Evolutionary conservation across 2,888 invertebrate genomes (phyloP), one percentile per base, ranked within the genome.

Genomic region (Polylopha cassiicola): DNA sequence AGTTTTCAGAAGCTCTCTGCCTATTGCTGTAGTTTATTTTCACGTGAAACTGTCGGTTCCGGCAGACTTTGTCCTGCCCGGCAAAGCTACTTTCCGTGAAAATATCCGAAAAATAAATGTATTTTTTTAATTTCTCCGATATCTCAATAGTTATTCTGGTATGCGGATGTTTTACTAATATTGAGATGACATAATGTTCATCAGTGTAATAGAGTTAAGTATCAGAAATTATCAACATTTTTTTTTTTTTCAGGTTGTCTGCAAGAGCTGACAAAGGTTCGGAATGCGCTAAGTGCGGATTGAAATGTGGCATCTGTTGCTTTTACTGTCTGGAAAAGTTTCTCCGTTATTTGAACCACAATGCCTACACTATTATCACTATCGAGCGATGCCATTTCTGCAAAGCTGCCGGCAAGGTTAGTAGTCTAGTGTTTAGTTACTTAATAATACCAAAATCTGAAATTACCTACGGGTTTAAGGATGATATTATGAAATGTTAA

Each of bases 291-390:
- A 88, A 90, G 42, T 94, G 93, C 62, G 88, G 91, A 24, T 78
- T 92, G 6, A 92, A 91, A 62, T 91, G 92, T 58, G 97, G 97
- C 57, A 92, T 94, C 50, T 97, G 97, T 61, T 96, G 97, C 59
- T 93, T 97, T 61, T 95, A 93, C 73, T 92, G 95, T 60, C 87
- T 98, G 50, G 98, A 98, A 69, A 95, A 93, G 67, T 96, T 96
- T 65, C 92, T 98, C 49, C 90, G 94, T 18, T 97, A 94, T 64
- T 87, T 98, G 62, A 97, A 97, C 74, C 95, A 96, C 66, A 98
- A 98, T 72, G 97, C 97, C 0, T 98, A 97, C 65, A 96, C 97
- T 0, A 94, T 97, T 29, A 93, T 97, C 44, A 95, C 97, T 5
- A 95, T 97, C 58, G 95, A 95, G 73, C 93, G 97, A 34, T 92